Evolutionary conservation across 2,888 invertebrate genomes (phyloP), one percentile per base, ranked within the genome.

Genomic region (Rhagophthalmus giganteus): DNA sequence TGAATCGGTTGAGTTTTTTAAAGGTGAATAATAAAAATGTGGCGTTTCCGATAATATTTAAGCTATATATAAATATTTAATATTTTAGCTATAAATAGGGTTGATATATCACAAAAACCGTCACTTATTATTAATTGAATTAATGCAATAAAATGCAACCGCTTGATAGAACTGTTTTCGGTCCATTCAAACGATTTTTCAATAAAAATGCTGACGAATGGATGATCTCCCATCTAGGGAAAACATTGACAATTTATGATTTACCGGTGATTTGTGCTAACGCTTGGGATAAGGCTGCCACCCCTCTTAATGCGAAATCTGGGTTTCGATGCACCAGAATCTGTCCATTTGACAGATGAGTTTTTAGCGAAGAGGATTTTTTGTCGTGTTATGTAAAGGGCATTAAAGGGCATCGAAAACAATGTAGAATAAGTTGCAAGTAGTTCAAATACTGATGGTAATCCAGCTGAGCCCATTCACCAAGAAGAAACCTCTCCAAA

Each of bases 241-340:
- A 5, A 3, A 28, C 28, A 9, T 28, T 28, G 10, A 8, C 4
- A 9, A 28, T 28, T 3, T 28, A 28, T 11, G 28, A 28, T 28
- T 11, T 28, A 3, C 28, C 28, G 3, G 3, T 3, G 4, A n/a
- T 28, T 9, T 28, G 28, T 8, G n/a, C 8, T 5, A 4, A 9
- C 3, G 28, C 28, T 28, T 28, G 28, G 28, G 28, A 28, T 28
- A 28, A 9, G 28, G 28, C 28, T 9, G 28, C 28, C 4, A 28
- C 4, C 10, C n/a, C n/a, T n/a, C n/a, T n/a, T n/a, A n/a, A n/a
- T n/a, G n/a, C n/a, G n/a, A n/a, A n/a, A n/a, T n/a, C n/a, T 5
- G 28, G 10, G 10, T 28, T n/a, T 28, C 6, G 10, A 28, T 24
- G 24, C 7, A 28, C 28, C 4, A 11, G 28, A 5, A 28, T 28